Percentiles rank a stretch among this genome's conserved stretches.
These are phyloP conservation scores for Neotoxoptera formosana DNA, from an alignment of 1,140 invertebrate genomes.

Conservation along the genomic window DNA sequence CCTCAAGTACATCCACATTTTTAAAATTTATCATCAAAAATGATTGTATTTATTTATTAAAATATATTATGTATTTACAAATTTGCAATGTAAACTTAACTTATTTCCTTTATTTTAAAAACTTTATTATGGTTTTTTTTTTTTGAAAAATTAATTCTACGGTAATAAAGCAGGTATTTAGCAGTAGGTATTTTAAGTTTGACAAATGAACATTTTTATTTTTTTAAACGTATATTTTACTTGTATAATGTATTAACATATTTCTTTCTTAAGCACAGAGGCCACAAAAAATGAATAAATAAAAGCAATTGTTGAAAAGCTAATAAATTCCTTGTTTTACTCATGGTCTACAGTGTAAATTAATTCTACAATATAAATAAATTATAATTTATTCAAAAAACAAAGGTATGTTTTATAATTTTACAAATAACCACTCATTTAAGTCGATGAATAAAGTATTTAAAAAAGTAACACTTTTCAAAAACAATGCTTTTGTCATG, in stretches of 20 bases:
- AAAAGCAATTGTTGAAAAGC: not conserved
- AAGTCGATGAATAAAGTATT: not conserved
- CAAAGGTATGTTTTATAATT: not conserved
- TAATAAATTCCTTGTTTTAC: no score
- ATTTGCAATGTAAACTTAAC: not conserved
- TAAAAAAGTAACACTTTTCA: not conserved
- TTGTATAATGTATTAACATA: not conserved
- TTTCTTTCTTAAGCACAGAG: not conserved
- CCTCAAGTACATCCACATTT: not conserved
- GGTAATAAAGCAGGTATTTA: not conserved
- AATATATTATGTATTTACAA: not conserved
- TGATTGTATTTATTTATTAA: not conserved
- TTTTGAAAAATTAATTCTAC: not conserved
- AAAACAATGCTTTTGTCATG: not conserved
- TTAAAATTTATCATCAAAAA: not conserved
- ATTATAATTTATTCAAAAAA: no score
- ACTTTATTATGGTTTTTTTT: not conserved
- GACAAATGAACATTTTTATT: not conserved
- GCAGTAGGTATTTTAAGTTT: not conserved
- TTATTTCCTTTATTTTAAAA: not conserved
- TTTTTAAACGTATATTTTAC: not conserved
- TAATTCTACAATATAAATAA: no score
- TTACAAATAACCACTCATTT: not conserved
- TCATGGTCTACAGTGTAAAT: no score
- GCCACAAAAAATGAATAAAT: not conserved